Evolutionary conservation across 1,140 invertebrate genomes (phyloP).

Genomic region (Bombus confusus): DNA sequence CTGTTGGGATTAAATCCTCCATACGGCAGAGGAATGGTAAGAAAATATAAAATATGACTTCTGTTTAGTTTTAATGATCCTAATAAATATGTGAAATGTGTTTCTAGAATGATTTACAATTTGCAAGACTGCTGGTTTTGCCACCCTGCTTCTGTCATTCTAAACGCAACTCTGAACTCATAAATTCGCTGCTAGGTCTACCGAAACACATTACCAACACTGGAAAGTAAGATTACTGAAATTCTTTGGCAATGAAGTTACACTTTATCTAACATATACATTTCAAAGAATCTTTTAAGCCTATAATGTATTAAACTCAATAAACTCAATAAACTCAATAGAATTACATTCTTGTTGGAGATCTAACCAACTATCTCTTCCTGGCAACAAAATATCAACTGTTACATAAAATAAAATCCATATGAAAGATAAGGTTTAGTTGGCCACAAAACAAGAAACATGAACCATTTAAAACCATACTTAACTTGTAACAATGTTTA

Average conservation of each 20-base stretch:
- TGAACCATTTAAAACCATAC: too few relatives aligned
- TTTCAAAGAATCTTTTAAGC: not conserved
- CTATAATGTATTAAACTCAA: not conserved
- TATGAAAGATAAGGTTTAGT: not conserved
- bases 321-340: conserved; percentile 29
- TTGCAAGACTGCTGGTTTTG: conserved; percentile 68
- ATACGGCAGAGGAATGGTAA: conserved; percentile 70
- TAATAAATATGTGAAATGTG: conserved; percentile 15
- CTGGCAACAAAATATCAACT: not conserved
- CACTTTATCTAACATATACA: conserved; percentile 28
- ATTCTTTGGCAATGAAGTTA: not conserved
- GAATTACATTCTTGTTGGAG: not conserved
- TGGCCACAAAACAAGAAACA: not conserved
- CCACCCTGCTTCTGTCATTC: conserved; percentile 71
- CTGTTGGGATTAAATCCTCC: conserved; percentile 64
- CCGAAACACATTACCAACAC: conserved; percentile 89
- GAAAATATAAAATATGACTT: not conserved
- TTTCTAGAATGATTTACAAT: conserved; percentile 74
- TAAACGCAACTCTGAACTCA: conserved; percentile 89
- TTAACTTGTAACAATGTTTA: not conserved
- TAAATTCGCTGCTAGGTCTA: conserved; percentile 87
- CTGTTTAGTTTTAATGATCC: not conserved
- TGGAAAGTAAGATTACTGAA: conserved; percentile 79
- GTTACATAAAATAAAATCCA: not conserved
- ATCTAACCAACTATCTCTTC: not conserved